A percentile compares a stretch with the other conserved stretches of the same genome.
phyloP scores from a whole-genome alignment of 1,140 invertebrate species.

The Drosophila mojavensis region DNA sequence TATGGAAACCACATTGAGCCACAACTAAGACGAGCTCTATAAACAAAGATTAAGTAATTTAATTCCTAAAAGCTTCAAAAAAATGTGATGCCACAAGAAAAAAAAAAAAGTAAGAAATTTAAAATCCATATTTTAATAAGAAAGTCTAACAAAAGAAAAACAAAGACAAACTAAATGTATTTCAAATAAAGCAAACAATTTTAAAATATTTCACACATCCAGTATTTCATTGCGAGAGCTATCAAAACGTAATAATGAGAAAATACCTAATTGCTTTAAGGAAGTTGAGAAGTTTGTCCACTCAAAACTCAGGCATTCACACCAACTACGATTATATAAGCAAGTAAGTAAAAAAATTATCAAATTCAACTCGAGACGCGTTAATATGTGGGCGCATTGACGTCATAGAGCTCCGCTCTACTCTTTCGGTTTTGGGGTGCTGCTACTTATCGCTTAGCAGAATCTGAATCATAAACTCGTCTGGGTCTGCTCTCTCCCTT shows the following conservation, averaged over 20 bases:
- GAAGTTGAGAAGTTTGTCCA: constrained; percentile 10
- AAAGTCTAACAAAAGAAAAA: constrained; percentile 14
- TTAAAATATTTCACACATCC: not conserved
- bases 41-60: constrained; percentile 5
- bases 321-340: constrained; percentile 51
- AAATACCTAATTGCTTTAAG: constrained; percentile 22
- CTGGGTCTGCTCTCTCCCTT: not conserved
- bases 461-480: constrained; percentile 34
- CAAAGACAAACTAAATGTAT: constrained; percentile 28
- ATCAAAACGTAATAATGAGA: constrained; percentile 34
- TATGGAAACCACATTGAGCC: constrained; percentile 32
- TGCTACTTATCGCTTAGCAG: constrained; percentile 15
- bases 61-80: constrained; percentile 57
- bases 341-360: constrained; percentile 53
- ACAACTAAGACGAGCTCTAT: constrained; percentile 14
- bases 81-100: constrained; percentile 59
- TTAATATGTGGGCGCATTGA: not conserved
- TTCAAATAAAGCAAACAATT: constrained; percentile 32
- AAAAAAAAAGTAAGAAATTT: constrained; percentile 35
- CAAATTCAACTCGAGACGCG: too few relatives aligned
- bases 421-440: not conserved
- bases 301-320: not conserved
- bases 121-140: constrained; percentile 70
- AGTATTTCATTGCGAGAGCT: constrained; percentile 19
- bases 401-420: not conserved